Percentiles rank a stretch among this genome's conserved stretches.
Evolutionary conservation across 1,140 invertebrate genomes (phyloP).

Genomic region (Aricia agestis): DNA sequence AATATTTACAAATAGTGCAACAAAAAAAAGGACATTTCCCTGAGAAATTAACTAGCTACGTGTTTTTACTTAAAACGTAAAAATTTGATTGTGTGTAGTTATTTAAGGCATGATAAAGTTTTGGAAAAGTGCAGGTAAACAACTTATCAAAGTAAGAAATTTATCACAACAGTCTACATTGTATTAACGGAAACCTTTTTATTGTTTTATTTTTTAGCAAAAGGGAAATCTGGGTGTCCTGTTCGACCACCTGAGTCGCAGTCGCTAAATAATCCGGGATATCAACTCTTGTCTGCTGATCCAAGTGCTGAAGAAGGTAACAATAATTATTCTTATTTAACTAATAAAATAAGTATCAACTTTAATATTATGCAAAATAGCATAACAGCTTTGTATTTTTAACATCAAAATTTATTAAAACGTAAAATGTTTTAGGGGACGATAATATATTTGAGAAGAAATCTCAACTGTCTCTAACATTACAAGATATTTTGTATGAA

Average conservation of each 20-base stretch:
- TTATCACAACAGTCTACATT: constrained; percentile 18
- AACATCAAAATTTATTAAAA: too few species aligned
- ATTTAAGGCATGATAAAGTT: constrained; percentile 59
- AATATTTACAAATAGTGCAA: not conserved
- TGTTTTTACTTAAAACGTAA: too few species aligned
- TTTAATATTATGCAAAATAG: not conserved
- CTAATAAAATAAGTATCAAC: too few species aligned
- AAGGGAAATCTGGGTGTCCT: constrained; percentile 66
- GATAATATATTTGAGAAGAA: constrained; percentile 56
- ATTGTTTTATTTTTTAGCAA: constrained; percentile 44
- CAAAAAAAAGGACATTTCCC: not conserved
- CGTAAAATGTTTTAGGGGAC: constrained; percentile 30
- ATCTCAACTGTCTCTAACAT: constrained; percentile 63
- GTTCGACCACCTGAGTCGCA: constrained; percentile 58
- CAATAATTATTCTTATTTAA: constrained; percentile 37
- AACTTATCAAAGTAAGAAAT: constrained; percentile 16
- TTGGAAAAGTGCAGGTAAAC: constrained; percentile 70
- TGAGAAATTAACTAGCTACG: too few species aligned
- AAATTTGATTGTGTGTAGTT: constrained; percentile 6
- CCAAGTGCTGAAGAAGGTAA: constrained; percentile 45
- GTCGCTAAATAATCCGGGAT: constrained; percentile 29
- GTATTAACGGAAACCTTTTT: constrained; percentile 14
- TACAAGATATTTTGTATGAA: constrained; percentile 61
- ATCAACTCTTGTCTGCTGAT: constrained; percentile 41
- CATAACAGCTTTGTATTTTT: not conserved